Percentiles rank a stretch among this genome's conserved stretches.
These are phyloP conservation scores for Biston stratarius DNA, from an alignment of 2,888 invertebrate species.

Conservation along the genomic window DNA sequence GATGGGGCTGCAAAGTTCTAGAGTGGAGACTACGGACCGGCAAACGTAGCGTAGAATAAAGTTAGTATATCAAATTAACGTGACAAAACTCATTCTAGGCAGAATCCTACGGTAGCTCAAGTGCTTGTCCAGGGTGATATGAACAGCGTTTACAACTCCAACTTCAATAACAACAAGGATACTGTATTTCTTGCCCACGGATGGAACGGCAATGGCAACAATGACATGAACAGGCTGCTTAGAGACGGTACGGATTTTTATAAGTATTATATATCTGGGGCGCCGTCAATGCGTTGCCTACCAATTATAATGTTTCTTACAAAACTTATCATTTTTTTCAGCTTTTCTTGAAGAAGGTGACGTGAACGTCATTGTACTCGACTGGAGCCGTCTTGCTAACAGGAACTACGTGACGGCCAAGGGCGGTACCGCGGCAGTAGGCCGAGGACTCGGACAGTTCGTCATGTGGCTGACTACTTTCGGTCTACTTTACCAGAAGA, in stretches of 20 bases:
- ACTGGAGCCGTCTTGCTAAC: constrained; percentile 72
- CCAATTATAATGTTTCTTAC: no score
- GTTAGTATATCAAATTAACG: no score
- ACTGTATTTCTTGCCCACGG: constrained; percentile 69
- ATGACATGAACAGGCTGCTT: constrained; percentile 56
- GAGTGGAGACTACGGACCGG: no score
- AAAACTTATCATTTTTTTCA: constrained; percentile 44
- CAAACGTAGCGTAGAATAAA: no score
- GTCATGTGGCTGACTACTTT: constrained; percentile 58
- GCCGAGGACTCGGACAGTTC: constrained; percentile 61
- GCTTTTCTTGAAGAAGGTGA: constrained; percentile 64
- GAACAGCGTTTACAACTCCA: constrained; percentile 53
- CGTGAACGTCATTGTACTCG: constrained; percentile 75
- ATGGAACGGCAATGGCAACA: constrained; percentile 66
- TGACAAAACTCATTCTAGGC: constrained; percentile 44
- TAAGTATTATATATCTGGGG: no score
- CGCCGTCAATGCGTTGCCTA: no score
- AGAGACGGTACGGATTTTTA: constrained; percentile 55
- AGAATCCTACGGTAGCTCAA: constrained; percentile 56
- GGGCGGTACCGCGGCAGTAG: constrained; percentile 59
- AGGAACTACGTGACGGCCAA: constrained; percentile 67
- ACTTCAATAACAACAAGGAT: constrained; percentile 53
- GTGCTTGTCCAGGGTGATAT: constrained; percentile 48
- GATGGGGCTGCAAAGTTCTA: no score
- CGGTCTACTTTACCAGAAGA: constrained; percentile 57